Conservation (phyloP, 2,888 invertebrate species). For the Apamea monoglypha region DNA sequence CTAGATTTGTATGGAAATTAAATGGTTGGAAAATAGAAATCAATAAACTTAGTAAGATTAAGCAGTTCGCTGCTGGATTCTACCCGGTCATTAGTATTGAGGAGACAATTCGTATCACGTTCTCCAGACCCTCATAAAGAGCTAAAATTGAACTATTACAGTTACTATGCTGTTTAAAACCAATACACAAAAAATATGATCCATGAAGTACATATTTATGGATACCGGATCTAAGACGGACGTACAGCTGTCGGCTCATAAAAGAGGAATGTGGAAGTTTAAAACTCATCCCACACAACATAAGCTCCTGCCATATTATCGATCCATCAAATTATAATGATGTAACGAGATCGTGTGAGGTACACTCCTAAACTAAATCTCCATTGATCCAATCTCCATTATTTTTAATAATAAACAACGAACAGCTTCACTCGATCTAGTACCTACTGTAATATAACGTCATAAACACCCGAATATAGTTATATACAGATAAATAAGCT, state of each 20-base stretch:
- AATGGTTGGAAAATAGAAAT: not conserved
- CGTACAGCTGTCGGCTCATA: conserved; percentile 30
- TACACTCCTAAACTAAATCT: conserved; percentile 27
- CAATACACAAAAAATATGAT: not conserved
- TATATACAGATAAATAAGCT: conserved; percentile 54
- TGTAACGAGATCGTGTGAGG: conserved; percentile 10
- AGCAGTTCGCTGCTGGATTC: not conserved
- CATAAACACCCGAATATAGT: conserved; percentile 32
- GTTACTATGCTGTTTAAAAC: conserved; percentile 2
- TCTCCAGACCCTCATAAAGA: not conserved
- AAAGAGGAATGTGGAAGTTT: conserved; percentile 43
- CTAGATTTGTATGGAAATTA: not conserved
- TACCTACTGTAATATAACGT: conserved; percentile 28
- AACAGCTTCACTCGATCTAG: conserved; percentile 28
- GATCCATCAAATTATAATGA: conserved; percentile 29
- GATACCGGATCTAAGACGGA: conserved; percentile 34
- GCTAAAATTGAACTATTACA: not conserved
- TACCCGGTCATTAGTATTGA: not conserved
- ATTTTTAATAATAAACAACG: conserved; percentile 45
- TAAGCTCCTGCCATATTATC: conserved; percentile 23
- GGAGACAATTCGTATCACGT: not conserved
- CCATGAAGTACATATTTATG: conserved; percentile 7
- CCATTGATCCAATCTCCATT: conserved; percentile 28
- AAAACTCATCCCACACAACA: conserved; percentile 31
- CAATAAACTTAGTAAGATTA: not conserved